Percentiles rank a stretch among this genome's conserved stretches.
phyloP scores from a whole-genome alignment of 1,140 invertebrate species.

The Drosophila nasuta region DNA sequence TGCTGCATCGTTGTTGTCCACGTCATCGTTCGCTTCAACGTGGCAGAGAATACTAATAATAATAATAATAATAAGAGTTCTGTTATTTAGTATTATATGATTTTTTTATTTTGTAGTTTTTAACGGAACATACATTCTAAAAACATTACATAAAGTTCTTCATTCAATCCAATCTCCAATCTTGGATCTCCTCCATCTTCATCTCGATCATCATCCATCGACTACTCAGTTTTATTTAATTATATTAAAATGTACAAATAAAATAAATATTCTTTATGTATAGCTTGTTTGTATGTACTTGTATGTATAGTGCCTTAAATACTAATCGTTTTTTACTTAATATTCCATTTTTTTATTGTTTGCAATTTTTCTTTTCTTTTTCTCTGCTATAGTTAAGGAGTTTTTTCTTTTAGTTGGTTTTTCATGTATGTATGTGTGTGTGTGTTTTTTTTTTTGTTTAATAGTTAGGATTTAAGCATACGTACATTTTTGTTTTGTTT shows the following conservation, averaged over 20 bases:
- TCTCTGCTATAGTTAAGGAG: constrained; percentile 52
- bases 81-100: constrained; percentile 78
- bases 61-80: constrained; percentile 11
- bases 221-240: constrained; percentile 73
- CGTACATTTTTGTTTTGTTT: constrained; percentile 49
- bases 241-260: constrained; percentile 84
- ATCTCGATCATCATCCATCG: constrained; percentile 26
- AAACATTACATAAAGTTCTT: constrained; percentile 82
- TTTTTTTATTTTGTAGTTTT: constrained; percentile 83
- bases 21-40: constrained; percentile 49
- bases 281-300: constrained; percentile 76
- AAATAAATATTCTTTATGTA: constrained; percentile 82
- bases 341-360: constrained; percentile 42
- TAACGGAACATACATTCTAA: constrained; percentile 83
- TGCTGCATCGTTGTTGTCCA: constrained; percentile 43
- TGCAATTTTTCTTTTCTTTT: constrained; percentile 28
- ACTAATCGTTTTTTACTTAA: constrained; percentile 68
- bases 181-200: constrained; percentile 13
- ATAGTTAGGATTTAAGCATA: constrained; percentile 80
- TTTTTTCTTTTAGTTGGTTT: constrained; percentile 62
- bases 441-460: constrained; percentile 47
- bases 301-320: constrained; percentile 64
- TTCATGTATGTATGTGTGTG: constrained; percentile 26
- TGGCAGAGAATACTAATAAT: constrained; percentile 2
- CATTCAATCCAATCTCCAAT: constrained; percentile 18